Evolutionary conservation across 2,113 vertebrate species (phyloP).

Genomic region (Butorides virescens): DNA sequence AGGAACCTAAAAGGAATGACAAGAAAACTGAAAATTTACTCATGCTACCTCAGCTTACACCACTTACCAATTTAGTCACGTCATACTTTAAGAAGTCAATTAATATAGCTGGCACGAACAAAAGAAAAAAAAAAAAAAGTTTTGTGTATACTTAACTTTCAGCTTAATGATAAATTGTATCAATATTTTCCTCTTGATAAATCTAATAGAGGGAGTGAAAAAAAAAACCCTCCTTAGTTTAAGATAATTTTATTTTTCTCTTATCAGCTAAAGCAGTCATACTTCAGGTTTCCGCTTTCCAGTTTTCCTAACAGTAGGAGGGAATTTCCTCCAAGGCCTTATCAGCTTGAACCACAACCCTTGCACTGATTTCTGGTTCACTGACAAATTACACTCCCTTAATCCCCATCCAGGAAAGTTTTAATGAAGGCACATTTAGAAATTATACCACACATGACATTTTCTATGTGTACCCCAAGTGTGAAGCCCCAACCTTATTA

Average conservation of each 20-base stretch:
- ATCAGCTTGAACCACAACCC: conserved; percentile 78
- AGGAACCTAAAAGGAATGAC: not conserved
- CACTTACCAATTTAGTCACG: conserved; percentile 13
- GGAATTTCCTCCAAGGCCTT: conserved; percentile 78
- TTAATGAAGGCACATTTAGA: conserved; percentile 31
- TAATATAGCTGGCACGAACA: conserved; percentile 8
- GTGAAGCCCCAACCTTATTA: not conserved
- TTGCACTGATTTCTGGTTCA: conserved; percentile 47
- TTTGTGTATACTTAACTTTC: not conserved
- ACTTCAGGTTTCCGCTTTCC: conserved; percentile 65
- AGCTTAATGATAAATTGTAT: conserved; percentile 11
- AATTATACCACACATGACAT: not conserved
- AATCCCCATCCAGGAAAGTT: conserved; percentile 18
- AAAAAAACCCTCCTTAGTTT: not conserved
- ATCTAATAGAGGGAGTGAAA: not conserved
- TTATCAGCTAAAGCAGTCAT: conserved; percentile 66
- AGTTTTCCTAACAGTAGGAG: conserved; percentile 72
- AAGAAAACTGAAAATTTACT: conserved; percentile 33
- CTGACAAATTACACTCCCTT: conserved; percentile 58
- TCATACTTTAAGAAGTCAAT: conserved; percentile 36
- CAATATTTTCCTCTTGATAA: conserved; percentile 40
- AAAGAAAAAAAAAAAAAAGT: not conserved
- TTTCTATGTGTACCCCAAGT: not conserved
- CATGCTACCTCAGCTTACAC: not conserved
- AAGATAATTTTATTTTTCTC: conserved; percentile 59